phyloP scores from a whole-genome alignment of 2,797 vertebrate genomes.

The Selene dorsalis region DNA sequence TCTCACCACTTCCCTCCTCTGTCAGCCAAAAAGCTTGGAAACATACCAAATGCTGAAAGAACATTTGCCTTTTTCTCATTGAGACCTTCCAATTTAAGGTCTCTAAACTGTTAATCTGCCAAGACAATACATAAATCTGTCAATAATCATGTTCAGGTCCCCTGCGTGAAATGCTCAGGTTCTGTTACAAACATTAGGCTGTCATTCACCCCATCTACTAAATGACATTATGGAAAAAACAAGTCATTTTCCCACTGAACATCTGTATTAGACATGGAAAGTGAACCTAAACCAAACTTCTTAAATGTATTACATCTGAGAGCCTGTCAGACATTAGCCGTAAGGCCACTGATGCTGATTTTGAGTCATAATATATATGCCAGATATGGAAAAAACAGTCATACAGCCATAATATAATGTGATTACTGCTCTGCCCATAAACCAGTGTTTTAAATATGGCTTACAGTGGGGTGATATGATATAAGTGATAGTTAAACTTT shows the following conservation, averaged over 20 bases:
- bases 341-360: constrained; percentile 39
- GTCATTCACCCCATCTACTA: constrained; percentile 48
- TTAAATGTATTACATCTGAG: constrained; percentile 43
- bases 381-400: constrained; percentile 59
- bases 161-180: constrained; percentile 35
- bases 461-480: constrained; percentile 46
- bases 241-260: constrained; percentile 30
- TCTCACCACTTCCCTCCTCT: constrained; percentile 12
- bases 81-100: constrained; percentile 31
- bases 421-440: constrained; percentile 55
- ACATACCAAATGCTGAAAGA: constrained; percentile 29
- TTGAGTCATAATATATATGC: constrained; percentile 41
- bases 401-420: constrained; percentile 41
- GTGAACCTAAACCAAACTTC: constrained; percentile 43
- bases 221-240: constrained; percentile 46
- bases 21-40: constrained; percentile 18
- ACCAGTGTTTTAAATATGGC: constrained; percentile 48
- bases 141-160: constrained; percentile 36
- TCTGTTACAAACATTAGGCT: constrained; percentile 61
- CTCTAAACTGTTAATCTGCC: constrained; percentile 48
- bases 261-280: constrained; percentile 56
- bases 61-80: constrained; percentile 10
- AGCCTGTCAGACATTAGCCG: constrained; percentile 58
- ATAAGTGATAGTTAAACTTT: constrained; percentile 44
- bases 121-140: constrained; percentile 47